Evolutionary conservation across 2,113 vertebrate genomes (phyloP).

Genomic region (Corythornis madagascariensis): DNA sequence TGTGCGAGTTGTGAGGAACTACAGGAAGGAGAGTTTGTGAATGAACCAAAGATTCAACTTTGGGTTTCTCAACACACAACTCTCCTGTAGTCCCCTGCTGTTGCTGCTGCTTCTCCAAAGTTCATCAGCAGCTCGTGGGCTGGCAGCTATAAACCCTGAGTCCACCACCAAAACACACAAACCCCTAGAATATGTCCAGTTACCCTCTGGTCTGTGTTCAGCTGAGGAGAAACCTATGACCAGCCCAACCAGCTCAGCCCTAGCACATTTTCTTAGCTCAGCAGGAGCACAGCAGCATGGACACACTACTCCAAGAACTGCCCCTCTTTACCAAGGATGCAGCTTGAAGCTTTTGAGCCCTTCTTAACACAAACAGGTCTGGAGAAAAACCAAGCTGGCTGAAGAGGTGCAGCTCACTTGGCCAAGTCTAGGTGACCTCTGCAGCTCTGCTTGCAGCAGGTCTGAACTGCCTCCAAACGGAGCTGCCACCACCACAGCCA

Average conservation of each 20-base stretch:
- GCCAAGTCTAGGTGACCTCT: neutral
- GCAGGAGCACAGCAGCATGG: neutral
- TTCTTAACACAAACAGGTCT: neutral
- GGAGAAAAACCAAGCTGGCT: neutral
- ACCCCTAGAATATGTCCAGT: neutral
- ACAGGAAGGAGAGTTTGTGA: neutral
- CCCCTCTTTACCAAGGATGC: neutral
- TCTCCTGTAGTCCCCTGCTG: accelerated
- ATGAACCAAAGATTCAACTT: neutral
- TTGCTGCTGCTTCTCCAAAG: neutral
- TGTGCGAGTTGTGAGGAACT: neutral
- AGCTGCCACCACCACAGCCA: neutral
- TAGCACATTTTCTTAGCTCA: neutral
- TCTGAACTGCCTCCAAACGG: accelerated
- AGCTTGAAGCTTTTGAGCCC: neutral
- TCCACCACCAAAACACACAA: neutral
- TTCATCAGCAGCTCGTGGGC: neutral
- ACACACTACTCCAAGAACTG: accelerated
- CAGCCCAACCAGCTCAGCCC: neutral
- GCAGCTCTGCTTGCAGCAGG: neutral
- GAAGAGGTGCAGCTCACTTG: neutral
- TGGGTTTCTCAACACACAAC: neutral
- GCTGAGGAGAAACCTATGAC: neutral
- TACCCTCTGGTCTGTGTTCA: neutral
- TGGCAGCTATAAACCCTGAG: neutral